Conservation (phyloP, 1,140 invertebrate genomes). For the Dolichoris vasculosae region DNA sequence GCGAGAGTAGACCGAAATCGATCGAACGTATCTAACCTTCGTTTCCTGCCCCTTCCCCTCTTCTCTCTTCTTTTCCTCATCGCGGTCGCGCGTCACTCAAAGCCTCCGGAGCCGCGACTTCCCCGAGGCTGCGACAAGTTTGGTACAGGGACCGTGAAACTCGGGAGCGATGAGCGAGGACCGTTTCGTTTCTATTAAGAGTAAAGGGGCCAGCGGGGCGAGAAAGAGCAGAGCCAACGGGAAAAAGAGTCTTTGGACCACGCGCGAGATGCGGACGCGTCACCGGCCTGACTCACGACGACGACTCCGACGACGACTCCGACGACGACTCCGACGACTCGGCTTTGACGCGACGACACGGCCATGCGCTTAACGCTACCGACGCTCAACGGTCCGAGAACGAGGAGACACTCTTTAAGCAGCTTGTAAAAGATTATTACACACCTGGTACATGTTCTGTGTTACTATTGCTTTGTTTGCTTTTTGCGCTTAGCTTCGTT, state of each 20-base stretch:
- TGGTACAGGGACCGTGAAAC: slow-evolving; percentile 45
- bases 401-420: neutral
- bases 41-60: neutral
- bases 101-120: neutral
- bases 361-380: slow-evolving; percentile 64
- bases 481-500: neutral
- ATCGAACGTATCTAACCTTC: slow-evolving; percentile 51
- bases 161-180: slow-evolving; percentile 22
- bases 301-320: slow-evolving; percentile 4
- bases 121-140: slow-evolving; percentile 55
- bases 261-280: neutral
- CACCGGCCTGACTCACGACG: slow-evolving; percentile 52
- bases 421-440: slow-evolving; percentile 3
- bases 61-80: neutral
- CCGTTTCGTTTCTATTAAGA: slow-evolving; percentile 69
- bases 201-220: slow-evolving; percentile 51
- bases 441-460: slow-evolving; percentile 8
- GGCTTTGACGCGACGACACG: slow-evolving; percentile 62
- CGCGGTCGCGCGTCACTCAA: slow-evolving; percentile 54
- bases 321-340: neutral
- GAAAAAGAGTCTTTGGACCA: slow-evolving; percentile 54
- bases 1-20: slow-evolving; percentile 32
- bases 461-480: neutral
- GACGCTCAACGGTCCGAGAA: neutral
- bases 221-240: slow-evolving; percentile 65